Base-by-base conservation (phyloP, 2,888 invertebrate genomes). In the Siphlonurus alternatus region DNA sequence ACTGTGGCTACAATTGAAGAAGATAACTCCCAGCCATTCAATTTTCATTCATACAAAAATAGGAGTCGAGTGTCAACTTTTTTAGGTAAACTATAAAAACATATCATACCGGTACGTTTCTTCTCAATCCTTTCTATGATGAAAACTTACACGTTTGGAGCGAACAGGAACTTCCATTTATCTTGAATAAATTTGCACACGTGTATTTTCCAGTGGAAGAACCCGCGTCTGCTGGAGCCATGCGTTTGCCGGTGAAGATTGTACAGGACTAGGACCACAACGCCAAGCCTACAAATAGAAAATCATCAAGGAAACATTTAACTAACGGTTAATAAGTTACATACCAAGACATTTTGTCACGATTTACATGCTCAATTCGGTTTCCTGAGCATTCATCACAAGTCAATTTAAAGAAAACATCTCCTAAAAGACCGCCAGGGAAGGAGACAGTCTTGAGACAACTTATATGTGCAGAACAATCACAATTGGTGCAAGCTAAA, bases 151-250 rank as follows among this genome's bases (percentile, higher is more conserved):
- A 82, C 80, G 67, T 81, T 79, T 65, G 79, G 76, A 23, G 83
- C 83, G 75, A 92, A 92, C 23, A 93, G 76, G 63, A 79, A 74
- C 54, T 81, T 80, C 92, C 93, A 93, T 72, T 89, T 81, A 70
- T 84, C 83, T 68, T 89, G 87, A 66, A 93, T 87, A 71, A 89
- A 91, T 25, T 82, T 81, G 64, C 86, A 86, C 61, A 93, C 86
- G 72, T 93, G 90, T 2, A 86, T 86, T 71, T 88, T 85, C 85
- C 90, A 93, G 73, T 91, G 89, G 72, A 89, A 93, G 75, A 84
- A 92, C 1, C 92, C 92, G 72, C 84, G 82, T 72, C 86, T 85
- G 66, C 91, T 89, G 64, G 90, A 82, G 1, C 88, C 87, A 15
- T 83, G 82, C 0, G 84, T 84, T 69, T 85, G 84, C 23, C 81